Conservation (phyloP, 2,113 vertebrate genomes). For the Bungarus multicinctus region DNA sequence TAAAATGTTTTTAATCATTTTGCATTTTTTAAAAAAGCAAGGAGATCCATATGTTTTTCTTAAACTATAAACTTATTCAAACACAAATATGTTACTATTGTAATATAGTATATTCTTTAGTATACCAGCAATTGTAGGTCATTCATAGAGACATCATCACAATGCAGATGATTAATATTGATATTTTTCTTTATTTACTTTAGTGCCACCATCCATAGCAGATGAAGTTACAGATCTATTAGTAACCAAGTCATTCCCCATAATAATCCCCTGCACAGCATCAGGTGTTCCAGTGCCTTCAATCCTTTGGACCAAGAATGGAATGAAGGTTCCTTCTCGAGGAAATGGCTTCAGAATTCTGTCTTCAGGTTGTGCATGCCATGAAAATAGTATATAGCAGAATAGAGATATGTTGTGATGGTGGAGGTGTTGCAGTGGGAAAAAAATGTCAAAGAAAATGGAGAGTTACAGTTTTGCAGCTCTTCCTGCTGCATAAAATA, state of each 20-base stretch:
- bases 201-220: constrained; percentile 93
- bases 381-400: background rate
- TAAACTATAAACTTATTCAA: background rate
- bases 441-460: background rate
- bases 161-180: background rate
- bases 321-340: constrained; percentile 71
- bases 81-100: background rate
- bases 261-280: constrained; percentile 84
- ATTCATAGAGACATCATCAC: background rate
- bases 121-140: background rate
- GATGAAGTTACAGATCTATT: constrained; percentile 87
- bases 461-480: background rate
- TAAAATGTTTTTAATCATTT: background rate
- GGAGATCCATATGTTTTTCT: background rate
- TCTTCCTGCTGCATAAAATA: background rate
- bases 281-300: constrained; percentile 86
- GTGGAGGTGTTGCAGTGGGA: background rate
- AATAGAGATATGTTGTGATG: background rate
- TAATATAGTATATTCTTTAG: background rate
- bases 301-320: constrained; percentile 89
- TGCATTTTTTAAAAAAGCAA: background rate
- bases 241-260: constrained; percentile 81
- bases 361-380: constrained; percentile 77
- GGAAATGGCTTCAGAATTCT: constrained; percentile 83
- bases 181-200: constrained; percentile 12